Evolutionary conservation across 2,113 vertebrate species (phyloP).

Genomic region (Phrynocephalus versicolor): DNA sequence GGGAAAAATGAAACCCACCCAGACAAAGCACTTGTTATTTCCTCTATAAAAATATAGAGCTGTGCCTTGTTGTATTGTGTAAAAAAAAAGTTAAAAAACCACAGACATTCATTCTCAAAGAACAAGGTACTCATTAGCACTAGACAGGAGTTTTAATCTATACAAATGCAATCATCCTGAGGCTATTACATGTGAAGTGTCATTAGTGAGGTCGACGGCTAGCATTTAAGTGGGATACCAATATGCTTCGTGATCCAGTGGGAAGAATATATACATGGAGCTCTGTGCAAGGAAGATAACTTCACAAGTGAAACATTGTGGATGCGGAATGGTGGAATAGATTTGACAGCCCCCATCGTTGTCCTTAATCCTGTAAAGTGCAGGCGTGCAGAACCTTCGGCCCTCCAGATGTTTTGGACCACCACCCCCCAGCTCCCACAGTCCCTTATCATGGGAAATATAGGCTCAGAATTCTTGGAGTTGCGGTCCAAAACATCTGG

Average conservation of each 20-base stretch:
- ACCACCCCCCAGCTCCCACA: too few relatives aligned
- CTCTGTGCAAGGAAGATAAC: not conserved
- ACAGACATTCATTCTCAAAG: not conserved
- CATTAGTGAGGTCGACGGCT: not conserved
- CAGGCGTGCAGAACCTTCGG: too few relatives aligned
- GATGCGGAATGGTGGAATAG: not conserved
- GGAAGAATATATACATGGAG: not conserved
- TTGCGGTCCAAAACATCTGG: too few relatives aligned
- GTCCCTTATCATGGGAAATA: too few relatives aligned
- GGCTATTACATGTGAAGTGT: not conserved
- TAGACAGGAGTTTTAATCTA: slow-evolving; percentile 38
- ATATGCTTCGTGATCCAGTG: not conserved
- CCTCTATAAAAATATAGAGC: slow-evolving; percentile 44
- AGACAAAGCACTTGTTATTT: slow-evolving; percentile 56
- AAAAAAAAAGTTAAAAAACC: slow-evolving; percentile 21
- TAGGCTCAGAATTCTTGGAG: too few relatives aligned
- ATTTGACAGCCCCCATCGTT: not conserved
- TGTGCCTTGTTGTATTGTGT: slow-evolving; percentile 24
- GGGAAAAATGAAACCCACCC: slow-evolving; percentile 44
- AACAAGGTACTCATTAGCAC: slow-evolving; percentile 44
- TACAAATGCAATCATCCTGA: not conserved
- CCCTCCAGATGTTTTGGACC: too few relatives aligned
- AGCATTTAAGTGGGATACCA: not conserved
- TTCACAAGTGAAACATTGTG: not conserved
- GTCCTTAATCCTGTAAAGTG: not conserved